A percentile compares a stretch with the other conserved stretches of the same genome.
Evolutionary conservation across 2,888 invertebrate species (phyloP).

Genomic region (Trileptium ribeirensis): DNA sequence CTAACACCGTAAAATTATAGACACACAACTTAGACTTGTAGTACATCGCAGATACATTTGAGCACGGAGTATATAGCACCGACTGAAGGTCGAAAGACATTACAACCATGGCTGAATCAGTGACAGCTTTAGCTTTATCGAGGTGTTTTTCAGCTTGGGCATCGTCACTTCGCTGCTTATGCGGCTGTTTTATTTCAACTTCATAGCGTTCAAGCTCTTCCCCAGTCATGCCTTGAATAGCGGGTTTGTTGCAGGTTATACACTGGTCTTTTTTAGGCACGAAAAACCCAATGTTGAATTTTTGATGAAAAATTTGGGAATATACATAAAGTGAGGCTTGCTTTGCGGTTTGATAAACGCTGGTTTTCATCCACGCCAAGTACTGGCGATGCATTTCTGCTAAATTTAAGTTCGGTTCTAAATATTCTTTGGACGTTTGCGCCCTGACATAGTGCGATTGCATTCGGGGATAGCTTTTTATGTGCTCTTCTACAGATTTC

Average conservation of each 20-base stretch:
- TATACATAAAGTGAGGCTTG: too few relatives aligned
- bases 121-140: neutral
- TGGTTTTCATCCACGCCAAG: too few relatives aligned
- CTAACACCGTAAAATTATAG: constrained; percentile 9
- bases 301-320: neutral
- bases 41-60: constrained; percentile 12
- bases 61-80: constrained; percentile 2
- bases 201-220: neutral
- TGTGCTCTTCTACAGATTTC: too few relatives aligned
- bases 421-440: too few relatives aligned
- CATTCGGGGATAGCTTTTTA: too few relatives aligned
- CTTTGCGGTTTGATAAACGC: too few relatives aligned
- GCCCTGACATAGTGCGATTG: too few relatives aligned
- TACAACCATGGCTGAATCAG: neutral
- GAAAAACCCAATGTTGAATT: constrained; percentile 12
- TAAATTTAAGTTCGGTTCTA: too few relatives aligned
- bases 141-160: neutral
- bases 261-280: constrained; percentile 16
- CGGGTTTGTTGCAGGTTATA: neutral
- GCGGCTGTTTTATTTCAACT: neutral
- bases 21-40: constrained; percentile 15
- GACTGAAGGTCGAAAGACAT: constrained; percentile 12
- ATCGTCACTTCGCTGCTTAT: neutral
- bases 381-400: too few relatives aligned
- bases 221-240: neutral